Conservation (phyloP, 2,797 vertebrate genomes). For the Phrynocephalus guinanensis region DNA sequence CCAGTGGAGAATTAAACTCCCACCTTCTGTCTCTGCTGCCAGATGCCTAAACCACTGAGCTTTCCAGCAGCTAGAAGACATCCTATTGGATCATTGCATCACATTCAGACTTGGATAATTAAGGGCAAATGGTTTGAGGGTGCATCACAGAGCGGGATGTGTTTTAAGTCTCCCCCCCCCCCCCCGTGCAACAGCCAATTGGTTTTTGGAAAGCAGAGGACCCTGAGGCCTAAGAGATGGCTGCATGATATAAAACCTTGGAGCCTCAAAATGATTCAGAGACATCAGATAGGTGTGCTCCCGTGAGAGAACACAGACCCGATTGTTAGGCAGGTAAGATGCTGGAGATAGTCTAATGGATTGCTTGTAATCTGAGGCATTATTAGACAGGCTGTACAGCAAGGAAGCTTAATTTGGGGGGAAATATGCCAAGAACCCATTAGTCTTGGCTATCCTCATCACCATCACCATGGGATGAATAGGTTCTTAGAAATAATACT, state of each 20-base stretch:
- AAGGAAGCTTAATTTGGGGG: too few relatives aligned
- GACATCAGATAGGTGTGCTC: neutral
- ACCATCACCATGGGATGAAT: neutral
- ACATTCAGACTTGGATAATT: too few relatives aligned
- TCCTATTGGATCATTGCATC: too few relatives aligned
- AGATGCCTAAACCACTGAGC: too few relatives aligned
- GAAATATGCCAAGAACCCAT: neutral
- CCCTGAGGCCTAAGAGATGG: too few relatives aligned
- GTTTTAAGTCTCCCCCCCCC: too few relatives aligned
- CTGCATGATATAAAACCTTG: neutral
- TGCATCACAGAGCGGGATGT: too few relatives aligned
- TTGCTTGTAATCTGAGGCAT: neutral
- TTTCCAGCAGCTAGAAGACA: too few relatives aligned
- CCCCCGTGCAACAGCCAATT: too few relatives aligned
- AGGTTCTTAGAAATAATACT: neutral
- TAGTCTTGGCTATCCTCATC: neutral
- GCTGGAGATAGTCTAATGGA: neutral
- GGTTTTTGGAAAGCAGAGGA: neutral
- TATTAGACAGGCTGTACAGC: neutral
- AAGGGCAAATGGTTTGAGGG: too few relatives aligned
- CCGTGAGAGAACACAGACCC: neutral
- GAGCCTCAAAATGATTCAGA: neutral
- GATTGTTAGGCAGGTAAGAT: neutral
- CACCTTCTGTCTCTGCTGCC: too few relatives aligned
- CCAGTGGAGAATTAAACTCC: too few relatives aligned